Conservation (phyloP, 2,113 vertebrate genomes). For the Chascanopsetta lugubris region DNA sequence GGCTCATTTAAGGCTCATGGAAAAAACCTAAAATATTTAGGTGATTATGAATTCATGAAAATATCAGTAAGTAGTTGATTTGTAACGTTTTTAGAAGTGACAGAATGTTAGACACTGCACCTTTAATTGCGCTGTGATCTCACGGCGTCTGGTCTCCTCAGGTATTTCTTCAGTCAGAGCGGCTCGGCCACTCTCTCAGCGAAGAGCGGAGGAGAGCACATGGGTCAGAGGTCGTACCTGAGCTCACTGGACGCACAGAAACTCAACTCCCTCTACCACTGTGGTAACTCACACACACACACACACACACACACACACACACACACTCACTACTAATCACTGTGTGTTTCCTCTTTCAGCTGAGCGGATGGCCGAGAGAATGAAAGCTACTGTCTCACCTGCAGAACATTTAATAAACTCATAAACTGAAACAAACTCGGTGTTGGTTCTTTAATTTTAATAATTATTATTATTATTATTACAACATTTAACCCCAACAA, state of each 20-base stretch:
- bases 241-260: constrained; percentile 34
- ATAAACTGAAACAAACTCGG: too few relatives aligned
- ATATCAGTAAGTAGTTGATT: too few relatives aligned
- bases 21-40: too few relatives aligned
- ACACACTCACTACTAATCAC: too few relatives aligned
- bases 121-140: background rate
- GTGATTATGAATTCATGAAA: too few relatives aligned
- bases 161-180: constrained; percentile 39
- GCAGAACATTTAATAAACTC: constrained; percentile 12
- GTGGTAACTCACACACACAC: constrained; percentile 20
- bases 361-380: constrained; percentile 1
- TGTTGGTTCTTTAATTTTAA: too few relatives aligned
- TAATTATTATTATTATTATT: too few relatives aligned
- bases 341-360: constrained; percentile 24
- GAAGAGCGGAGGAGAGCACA: fast-evolving
- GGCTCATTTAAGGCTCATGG: too few relatives aligned
- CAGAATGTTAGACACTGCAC: background rate
- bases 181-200: constrained; percentile 26
- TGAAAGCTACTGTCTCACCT: fast-evolving
- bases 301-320: too few relatives aligned
- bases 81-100: too few relatives aligned
- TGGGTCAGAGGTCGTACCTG: constrained; percentile 54
- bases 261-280: constrained; percentile 50
- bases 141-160: background rate
- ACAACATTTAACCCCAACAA: too few relatives aligned